Conservation (phyloP, 2,888 invertebrate genomes). For the Rhagium mordax region DNA sequence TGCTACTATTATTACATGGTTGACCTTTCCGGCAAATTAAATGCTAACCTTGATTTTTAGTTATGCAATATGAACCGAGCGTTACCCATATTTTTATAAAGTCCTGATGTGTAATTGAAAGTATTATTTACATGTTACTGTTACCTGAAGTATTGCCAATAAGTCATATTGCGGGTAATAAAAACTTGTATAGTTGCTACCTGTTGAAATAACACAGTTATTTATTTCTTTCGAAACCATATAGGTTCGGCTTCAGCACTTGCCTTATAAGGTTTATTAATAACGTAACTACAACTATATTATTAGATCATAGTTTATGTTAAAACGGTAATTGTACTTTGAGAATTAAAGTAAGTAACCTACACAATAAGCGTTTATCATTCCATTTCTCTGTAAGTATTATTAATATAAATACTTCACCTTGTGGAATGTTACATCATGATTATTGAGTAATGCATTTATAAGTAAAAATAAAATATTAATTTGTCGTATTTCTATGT, state of each 20-base stretch:
- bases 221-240: constrained; percentile 48
- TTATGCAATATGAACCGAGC: not conserved
- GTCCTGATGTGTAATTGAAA: constrained; percentile 12
- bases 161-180: constrained; percentile 24
- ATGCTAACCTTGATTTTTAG: constrained; percentile 4
- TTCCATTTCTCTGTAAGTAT: constrained; percentile 20
- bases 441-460: constrained; percentile 56
- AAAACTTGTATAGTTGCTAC: constrained; percentile 40
- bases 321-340: constrained; percentile 31
- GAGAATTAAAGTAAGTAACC: constrained; percentile 6
- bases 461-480: constrained; percentile 51
- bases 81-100: constrained; percentile 2
- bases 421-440: constrained; percentile 54
- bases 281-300: constrained; percentile 48
- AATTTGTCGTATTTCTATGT: constrained; percentile 44
- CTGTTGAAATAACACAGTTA: constrained; percentile 43
- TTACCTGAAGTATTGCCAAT: constrained; percentile 25
- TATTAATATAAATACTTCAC: constrained; percentile 43
- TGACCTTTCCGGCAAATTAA: constrained; percentile 5
- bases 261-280: constrained; percentile 48
- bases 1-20: not conserved
- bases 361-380: constrained; percentile 22
- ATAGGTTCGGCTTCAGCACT: constrained; percentile 48
- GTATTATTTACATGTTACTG: constrained; percentile 23
- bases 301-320: constrained; percentile 49